Percentiles rank a stretch among this genome's conserved stretches.
These are phyloP conservation scores for Meiosimyza decipiens DNA, from an alignment of 2,888 invertebrate species.

Conservation along the genomic window DNA sequence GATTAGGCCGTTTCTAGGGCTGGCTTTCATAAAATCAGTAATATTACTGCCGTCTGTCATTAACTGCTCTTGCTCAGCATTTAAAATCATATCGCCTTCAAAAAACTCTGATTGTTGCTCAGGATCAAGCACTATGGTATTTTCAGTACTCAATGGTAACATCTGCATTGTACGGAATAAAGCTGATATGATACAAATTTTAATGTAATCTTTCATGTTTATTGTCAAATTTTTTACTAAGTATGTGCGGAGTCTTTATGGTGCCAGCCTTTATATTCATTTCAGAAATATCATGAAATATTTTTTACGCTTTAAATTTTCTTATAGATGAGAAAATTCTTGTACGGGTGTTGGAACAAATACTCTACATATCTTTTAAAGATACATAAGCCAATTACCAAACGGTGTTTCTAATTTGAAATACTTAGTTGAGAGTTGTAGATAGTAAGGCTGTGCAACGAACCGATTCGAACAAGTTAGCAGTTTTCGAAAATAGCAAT, in stretches of 20 bases:
- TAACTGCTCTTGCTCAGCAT: slow-evolving; percentile 20
- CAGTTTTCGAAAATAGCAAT: too few species aligned
- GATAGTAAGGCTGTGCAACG: too few species aligned
- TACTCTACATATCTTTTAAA: too few species aligned
- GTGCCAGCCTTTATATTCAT: too few species aligned
- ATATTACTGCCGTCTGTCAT: neutral
- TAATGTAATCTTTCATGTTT: neutral
- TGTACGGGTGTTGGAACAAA: too few species aligned
- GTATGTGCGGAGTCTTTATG: neutral
- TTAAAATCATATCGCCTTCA: slow-evolving; percentile 36
- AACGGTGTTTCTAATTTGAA: too few species aligned
- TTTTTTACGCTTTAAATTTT: too few species aligned
- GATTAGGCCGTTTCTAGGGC: neutral
- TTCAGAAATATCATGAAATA: too few species aligned
- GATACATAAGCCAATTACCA: too few species aligned
- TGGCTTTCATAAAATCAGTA: neutral
- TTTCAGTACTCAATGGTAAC: neutral
- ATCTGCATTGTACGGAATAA: neutral
- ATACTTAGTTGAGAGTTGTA: too few species aligned
- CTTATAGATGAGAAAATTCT: too few species aligned
- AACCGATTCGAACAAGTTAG: too few species aligned
- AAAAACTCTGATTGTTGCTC: slow-evolving; percentile 7
- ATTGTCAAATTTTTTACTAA: neutral
- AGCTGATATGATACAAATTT: neutral
- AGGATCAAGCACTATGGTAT: neutral